Evolutionary conservation across 2,113 vertebrate species (phyloP), one percentile per base, ranked within the genome.

Genomic region (Chaetura pelagica): DNA sequence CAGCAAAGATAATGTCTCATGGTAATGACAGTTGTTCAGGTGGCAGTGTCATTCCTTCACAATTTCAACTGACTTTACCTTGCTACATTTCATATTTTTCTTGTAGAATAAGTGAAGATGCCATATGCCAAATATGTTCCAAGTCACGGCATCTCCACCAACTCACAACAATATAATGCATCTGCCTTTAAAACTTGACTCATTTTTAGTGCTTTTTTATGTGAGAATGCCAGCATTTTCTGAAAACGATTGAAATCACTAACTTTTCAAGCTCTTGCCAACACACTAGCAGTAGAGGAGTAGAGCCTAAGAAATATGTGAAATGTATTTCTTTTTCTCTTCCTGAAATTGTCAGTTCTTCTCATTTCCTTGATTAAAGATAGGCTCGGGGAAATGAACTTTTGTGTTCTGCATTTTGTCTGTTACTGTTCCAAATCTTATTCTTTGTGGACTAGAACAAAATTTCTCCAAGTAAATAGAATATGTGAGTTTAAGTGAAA

Each of bases 21-120:
- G 78, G 69, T 77, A 96, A 86, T 95, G 76, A 81, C 51, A 89
- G 12, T 54, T 74, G 84, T 49, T 94, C 69, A 89, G 73, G 67
- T 92, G 81, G 44, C 46, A 59, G 55, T 88, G 73, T 90, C 49
- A 72, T 92, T 93, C 30, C 61, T 61, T 93, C 80, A 54, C n/a
- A 27, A 58, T 92, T 86, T 94, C 77, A 67, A 49, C 27, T 90
- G 76, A 51, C 64, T 94, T 83, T 68, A 90, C 59, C 40, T 91
- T 90, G 61, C 80, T 92, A 61, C 75, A 51, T 92, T 86, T 86
- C 87, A 72, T 81, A 76, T 72, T 94, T 94, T 78, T 84, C 76
- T 61, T 90, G 68, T 63, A 86, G 85, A 91, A 77, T 16, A 90
- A 93, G 57, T 46, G 76, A 89, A 84, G 63, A 26, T 6, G 5